Evolutionary conservation across 2,113 vertebrate species (phyloP).

Genomic region (Hippolais icterina): DNA sequence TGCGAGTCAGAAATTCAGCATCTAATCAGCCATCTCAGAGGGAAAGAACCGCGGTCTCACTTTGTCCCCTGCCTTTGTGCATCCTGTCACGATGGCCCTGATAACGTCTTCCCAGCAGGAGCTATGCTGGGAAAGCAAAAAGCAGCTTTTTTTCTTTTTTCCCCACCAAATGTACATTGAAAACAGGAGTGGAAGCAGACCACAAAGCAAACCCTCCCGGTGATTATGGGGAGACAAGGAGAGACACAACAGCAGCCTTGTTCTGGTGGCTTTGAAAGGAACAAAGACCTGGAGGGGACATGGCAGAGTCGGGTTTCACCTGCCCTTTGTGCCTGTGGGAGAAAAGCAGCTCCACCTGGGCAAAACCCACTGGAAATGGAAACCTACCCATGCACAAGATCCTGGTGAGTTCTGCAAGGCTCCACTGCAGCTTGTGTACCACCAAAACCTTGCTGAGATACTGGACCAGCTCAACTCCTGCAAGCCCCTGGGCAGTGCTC

Average conservation of each 20-base stretch:
- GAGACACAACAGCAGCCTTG: conserved; percentile 22
- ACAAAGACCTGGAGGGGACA: conserved; percentile 13
- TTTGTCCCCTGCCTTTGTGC: not conserved
- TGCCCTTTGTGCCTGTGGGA: not conserved
- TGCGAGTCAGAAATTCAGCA: not conserved
- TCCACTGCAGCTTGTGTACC: not conserved
- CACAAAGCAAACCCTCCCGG: not conserved
- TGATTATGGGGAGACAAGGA: not conserved
- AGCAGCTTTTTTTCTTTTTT: not conserved
- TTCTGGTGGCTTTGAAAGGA: conserved; percentile 37
- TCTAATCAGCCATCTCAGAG: not conserved
- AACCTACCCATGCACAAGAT: not conserved
- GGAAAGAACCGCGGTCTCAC: not conserved
- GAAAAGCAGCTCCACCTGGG: not conserved
- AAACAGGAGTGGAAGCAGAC: not conserved
- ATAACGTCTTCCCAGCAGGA: conserved; percentile 2
- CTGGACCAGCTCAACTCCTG: not conserved
- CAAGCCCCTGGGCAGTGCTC: not conserved
- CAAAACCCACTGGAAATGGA: not conserved
- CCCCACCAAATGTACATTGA: not conserved
- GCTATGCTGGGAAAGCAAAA: conserved; percentile 29
- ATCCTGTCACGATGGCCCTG: not conserved
- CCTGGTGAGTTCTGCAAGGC: not conserved
- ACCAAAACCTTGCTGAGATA: not conserved
- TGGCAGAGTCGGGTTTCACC: not conserved